Percentiles rank a stretch among this genome's conserved stretches.
phyloP scores from a whole-genome alignment of 1,140 invertebrate genomes.

The Psix sp. region DNA sequence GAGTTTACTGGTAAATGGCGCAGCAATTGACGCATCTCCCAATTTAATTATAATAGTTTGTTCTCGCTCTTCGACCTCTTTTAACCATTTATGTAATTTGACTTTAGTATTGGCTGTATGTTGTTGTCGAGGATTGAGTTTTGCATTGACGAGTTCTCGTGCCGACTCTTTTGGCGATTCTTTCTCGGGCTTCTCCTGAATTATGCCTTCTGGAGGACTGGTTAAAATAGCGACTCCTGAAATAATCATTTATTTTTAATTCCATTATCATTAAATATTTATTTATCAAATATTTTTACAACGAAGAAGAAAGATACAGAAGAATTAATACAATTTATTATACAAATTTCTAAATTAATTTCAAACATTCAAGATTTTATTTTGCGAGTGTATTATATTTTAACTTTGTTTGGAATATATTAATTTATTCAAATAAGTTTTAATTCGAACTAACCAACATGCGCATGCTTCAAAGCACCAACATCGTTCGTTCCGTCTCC shows the following conservation, averaged over 20 bases:
- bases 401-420: neutral
- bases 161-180: slow-evolving; percentile 13
- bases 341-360: no score
- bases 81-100: slow-evolving; percentile 87
- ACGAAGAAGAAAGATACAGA: no score
- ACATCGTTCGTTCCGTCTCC: slow-evolving; percentile 99
- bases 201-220: slow-evolving; percentile 85
- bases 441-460: slow-evolving; percentile 84
- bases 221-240: slow-evolving; percentile 91
- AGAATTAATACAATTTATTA: no score
- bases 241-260: slow-evolving; percentile 58
- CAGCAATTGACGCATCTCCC: slow-evolving; percentile 99
- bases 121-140: slow-evolving; percentile 66
- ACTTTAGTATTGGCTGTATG: slow-evolving; percentile 71
- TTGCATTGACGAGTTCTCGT: slow-evolving; percentile 45
- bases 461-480: slow-evolving; percentile 99
- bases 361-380: no score
- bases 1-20: slow-evolving; percentile 98
- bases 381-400: neutral
- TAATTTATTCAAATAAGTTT: slow-evolving; percentile 5
- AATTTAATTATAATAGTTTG: slow-evolving; percentile 92
- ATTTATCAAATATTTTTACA: no score
- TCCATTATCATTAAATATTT: no score
- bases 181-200: slow-evolving; percentile 66
- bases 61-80: slow-evolving; percentile 95